Evolutionary conservation across 2,113 vertebrate genomes (phyloP), one percentile per base, ranked within the genome.

Genomic region (Tetrao urogallus): DNA sequence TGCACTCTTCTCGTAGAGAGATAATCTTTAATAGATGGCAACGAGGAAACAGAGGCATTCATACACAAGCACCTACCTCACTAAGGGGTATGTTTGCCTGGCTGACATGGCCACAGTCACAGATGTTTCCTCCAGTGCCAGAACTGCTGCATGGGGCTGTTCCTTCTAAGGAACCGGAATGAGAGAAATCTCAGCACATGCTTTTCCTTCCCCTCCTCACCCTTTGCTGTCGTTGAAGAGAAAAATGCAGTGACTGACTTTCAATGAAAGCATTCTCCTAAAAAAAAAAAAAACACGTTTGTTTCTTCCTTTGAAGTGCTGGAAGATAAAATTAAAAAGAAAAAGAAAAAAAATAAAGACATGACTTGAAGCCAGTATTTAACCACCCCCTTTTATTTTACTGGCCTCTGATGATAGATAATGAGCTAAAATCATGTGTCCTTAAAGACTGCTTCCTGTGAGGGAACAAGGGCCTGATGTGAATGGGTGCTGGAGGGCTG

Each of bases 61-160:
- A 20, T 47, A 77, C 79, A 50, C 77, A 82, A 34, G 42, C 67
- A 57, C 82, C 69, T 83, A n/a, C 79, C 69, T 82, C 72, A 52
- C 1, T 0, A 57, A 88, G 65, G 88, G 63, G 66, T 42, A 42
- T 48, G 70, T 92, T 93, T 95, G 92, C 85, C 76, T 5, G 0
- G 69, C 79, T 47, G 91, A 67, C 52, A 3, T 75, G 85, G 93
- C 73, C 82, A 75, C 22, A 5, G 66, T 25, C 85, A 77, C 96
- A 97, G 95, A 97, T 97, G 96, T 97, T 97, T 97, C 96, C 96
- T 96, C 88, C 90, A 91, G 69, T 71, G 93, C 20, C 75, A 91
- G 18, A 65, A 78, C 61, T 72, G 88, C 93, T 80, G 64, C 11
- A 13, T 21, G 64, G 58, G 66, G 86, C 48, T 48, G 90, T 27